phyloP scores from a whole-genome alignment of 2,797 vertebrate species.

The Mormyrus hasselquistii region DNA sequence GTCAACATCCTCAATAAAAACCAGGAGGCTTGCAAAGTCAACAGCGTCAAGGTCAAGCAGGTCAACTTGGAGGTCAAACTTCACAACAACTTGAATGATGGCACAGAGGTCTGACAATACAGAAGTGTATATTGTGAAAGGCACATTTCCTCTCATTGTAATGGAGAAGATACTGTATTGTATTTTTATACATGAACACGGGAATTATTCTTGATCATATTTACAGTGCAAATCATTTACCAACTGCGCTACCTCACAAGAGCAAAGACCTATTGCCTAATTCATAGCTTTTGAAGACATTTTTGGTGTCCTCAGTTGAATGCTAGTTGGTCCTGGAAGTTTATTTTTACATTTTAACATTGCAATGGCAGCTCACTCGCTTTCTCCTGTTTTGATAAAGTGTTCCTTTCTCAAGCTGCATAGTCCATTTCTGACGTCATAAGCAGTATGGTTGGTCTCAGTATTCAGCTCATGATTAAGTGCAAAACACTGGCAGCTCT shows the following conservation, averaged over 20 bases:
- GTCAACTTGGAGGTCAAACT: slow-evolving; percentile 73
- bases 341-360: slow-evolving; percentile 13
- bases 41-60: slow-evolving; percentile 59
- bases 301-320: slow-evolving; percentile 18
- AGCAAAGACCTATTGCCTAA: slow-evolving; percentile 22
- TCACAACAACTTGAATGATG: slow-evolving; percentile 85
- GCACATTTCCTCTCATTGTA: slow-evolving; percentile 66
- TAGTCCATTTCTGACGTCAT: slow-evolving; percentile 33
- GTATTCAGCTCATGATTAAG: slow-evolving; percentile 39
- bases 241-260: slow-evolving; percentile 65
- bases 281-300: slow-evolving; percentile 24
- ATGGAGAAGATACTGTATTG: slow-evolving; percentile 51
- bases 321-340: background rate
- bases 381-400: slow-evolving; percentile 35
- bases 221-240: slow-evolving; percentile 52
- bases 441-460: slow-evolving; percentile 38
- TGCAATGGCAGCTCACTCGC: slow-evolving; percentile 56
- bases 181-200: slow-evolving; percentile 76
- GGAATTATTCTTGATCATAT: slow-evolving; percentile 49
- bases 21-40: slow-evolving; percentile 49
- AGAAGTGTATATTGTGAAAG: slow-evolving; percentile 36
- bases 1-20: slow-evolving; percentile 67
- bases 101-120: slow-evolving; percentile 78
- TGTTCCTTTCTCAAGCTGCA: slow-evolving; percentile 35
- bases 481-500: slow-evolving; percentile 35